Conservation (phyloP, 1,140 invertebrate genomes). For the Bombus confusus region DNA sequence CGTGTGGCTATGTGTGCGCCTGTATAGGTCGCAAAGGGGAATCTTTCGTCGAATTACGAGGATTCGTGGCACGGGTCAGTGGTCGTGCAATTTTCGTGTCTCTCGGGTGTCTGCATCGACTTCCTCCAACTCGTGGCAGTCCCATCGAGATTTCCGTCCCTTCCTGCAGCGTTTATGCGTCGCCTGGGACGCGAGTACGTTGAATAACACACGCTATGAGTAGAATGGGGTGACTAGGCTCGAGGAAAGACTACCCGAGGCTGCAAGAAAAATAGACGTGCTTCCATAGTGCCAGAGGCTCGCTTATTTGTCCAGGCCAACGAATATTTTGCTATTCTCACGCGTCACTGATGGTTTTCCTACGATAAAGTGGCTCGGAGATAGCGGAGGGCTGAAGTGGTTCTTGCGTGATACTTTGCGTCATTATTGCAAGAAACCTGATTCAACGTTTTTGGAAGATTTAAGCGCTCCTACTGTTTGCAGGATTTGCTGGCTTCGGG, state of each 20-base stretch:
- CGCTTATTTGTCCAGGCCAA: slow-evolving; percentile 12
- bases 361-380: too few species aligned
- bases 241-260: slow-evolving; percentile 8
- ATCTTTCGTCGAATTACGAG: slow-evolving; percentile 2
- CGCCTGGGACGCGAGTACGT: not conserved
- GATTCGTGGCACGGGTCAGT: slow-evolving; percentile 13
- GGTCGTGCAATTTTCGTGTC: slow-evolving; percentile 13
- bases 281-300: not conserved
- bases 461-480: too few species aligned
- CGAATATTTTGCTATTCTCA: slow-evolving; percentile 18
- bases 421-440: not conserved
- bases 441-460: not conserved
- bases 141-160: not conserved
- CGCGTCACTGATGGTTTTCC: not conserved
- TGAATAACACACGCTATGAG: not conserved
- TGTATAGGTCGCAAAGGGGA: not conserved
- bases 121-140: not conserved
- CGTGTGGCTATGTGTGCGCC: not conserved
- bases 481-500: too few species aligned
- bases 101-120: not conserved
- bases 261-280: too few species aligned
- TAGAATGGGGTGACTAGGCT: not conserved
- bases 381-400: not conserved
- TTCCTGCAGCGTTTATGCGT: not conserved
- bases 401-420: too few species aligned